Conservation (phyloP, 2,888 invertebrate species). For the Dynastes grantii region DNA sequence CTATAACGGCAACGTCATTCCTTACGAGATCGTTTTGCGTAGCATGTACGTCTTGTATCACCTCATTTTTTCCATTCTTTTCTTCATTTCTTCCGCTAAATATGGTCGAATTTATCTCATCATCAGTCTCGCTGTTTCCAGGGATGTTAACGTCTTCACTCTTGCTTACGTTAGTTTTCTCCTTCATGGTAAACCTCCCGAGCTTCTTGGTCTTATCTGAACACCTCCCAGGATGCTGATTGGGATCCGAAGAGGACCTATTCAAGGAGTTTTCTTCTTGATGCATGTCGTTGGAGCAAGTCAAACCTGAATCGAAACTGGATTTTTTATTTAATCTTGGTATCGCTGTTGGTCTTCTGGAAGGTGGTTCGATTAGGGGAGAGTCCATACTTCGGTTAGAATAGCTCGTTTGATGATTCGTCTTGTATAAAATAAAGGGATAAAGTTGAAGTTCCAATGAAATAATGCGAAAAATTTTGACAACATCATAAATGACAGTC, state of each 20-base stretch:
- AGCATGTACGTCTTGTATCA: not conserved
- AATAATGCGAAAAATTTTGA: slow-evolving; percentile 46
- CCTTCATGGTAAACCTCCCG: slow-evolving; percentile 39
- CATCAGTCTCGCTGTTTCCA: slow-evolving; percentile 26
- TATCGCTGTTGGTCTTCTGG: slow-evolving; percentile 31
- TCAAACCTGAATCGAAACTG: slow-evolving; percentile 18
- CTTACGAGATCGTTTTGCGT: not conserved
- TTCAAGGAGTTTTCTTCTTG: slow-evolving; percentile 3
- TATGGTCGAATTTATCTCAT: slow-evolving; percentile 31
- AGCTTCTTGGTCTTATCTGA: slow-evolving; percentile 39
- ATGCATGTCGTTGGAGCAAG: not conserved
- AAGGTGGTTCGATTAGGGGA: not conserved
- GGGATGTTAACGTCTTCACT: slow-evolving; percentile 1
- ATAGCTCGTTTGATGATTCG: not conserved
- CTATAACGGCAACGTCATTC: not conserved
- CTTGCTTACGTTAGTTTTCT: slow-evolving; percentile 3
- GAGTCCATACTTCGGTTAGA: not conserved
- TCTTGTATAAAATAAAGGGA: not conserved
- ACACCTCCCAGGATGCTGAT: not conserved
- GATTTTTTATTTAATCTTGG: slow-evolving; percentile 41
- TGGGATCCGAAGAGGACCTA: slow-evolving; percentile 27
- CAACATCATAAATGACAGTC: slow-evolving; percentile 34
- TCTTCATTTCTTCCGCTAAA: slow-evolving; percentile 22
- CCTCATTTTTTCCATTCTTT: not conserved
- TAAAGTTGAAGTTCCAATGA: slow-evolving; percentile 1